Evolutionary conservation across 92 coral and sea anemone species (phyloP).

Genomic region (Actinostola sp.): DNA sequence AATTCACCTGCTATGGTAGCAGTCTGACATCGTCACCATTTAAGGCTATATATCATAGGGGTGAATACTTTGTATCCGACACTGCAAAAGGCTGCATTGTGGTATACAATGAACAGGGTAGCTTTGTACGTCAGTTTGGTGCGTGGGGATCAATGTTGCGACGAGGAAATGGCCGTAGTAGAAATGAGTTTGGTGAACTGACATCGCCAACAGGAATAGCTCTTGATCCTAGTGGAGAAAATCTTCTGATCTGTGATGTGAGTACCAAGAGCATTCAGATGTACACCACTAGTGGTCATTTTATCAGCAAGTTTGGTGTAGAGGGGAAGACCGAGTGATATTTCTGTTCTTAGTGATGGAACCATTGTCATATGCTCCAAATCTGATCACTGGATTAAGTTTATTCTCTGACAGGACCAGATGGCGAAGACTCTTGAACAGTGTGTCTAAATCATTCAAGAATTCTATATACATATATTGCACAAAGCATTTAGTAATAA

Average conservation of each 20-base stretch:
- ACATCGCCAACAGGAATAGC: conserved; percentile 52
- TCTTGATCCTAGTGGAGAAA: conserved; percentile 27
- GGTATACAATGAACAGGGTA: conserved; percentile 48
- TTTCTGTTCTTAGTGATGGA: conserved; percentile 42
- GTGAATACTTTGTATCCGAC: conserved; percentile 57
- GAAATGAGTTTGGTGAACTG: conserved; percentile 45
- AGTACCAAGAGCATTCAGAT: conserved; percentile 55
- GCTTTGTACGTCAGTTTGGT: conserved; percentile 53
- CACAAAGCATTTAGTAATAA: no score
- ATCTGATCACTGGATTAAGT: conserved; percentile 56
- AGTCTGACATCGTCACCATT: conserved; percentile 50
- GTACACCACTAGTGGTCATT: conserved; percentile 46
- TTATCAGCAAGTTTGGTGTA: conserved; percentile 33
- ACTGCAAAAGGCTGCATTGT: conserved; percentile 46
- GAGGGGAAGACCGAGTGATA: conserved; percentile 50
- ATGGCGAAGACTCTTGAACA: conserved; percentile 6
- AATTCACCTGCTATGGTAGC: conserved; percentile 48
- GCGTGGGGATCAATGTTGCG: conserved; percentile 45
- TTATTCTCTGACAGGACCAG: conserved; percentile 37
- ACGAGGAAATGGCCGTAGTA: conserved; percentile 38
- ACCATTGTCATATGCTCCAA: conserved; percentile 50
- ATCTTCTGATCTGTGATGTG: conserved; percentile 45
- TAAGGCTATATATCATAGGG: conserved; percentile 44
- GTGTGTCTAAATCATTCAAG: no score
- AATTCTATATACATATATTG: no score